Evolutionary conservation across 1,140 invertebrate genomes (phyloP), one percentile per base, ranked within the genome.

Genomic region (Anastrepha obliqua): DNA sequence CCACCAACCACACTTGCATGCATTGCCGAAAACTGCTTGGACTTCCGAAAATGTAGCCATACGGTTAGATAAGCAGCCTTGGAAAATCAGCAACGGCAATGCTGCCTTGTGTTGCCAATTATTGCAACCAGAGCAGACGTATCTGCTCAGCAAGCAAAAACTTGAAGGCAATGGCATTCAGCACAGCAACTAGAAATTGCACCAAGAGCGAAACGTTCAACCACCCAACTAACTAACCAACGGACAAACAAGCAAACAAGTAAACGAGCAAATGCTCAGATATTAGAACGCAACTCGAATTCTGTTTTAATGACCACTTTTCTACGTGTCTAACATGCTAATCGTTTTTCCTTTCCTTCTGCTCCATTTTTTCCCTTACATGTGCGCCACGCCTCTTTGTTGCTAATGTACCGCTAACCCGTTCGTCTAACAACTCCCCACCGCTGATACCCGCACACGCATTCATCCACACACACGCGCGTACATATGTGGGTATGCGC

Each of bases 241-340:
- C 67, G 20, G 17, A n/a, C 29, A 15, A 7, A 91, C 91, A 90
- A 91, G 90, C 91, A 55, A 55, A 55, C 51, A 11, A 55, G 51
- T 11, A 55, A 55, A 91, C 91, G 89, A 92, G 90, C 89, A 17
- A 13, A 74, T 13, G 39, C 15, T 51, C 6, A 13, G 70, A 74
- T 8, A 15, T 47, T 55, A 81, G 20, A 92, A 91, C 90, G 90
- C 89, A 91, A 91, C 90, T 91, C 89, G 90, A 92, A 90, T 92
- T 92, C 90, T 91, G 90, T 91, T 92, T 92, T 92, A 92, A 92
- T 92, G 91, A 92, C 91, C 91, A 91, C 90, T 92, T 92, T 91
- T 88, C 88, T 90, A 92, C 91, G 91, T 92, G 91, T 91, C 90
- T 89, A 91, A 92, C 90, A 92, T 92, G 90, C 91, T 92, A 91